Conservation (phyloP, 2,888 invertebrate species). For the Eilema depressum region DNA sequence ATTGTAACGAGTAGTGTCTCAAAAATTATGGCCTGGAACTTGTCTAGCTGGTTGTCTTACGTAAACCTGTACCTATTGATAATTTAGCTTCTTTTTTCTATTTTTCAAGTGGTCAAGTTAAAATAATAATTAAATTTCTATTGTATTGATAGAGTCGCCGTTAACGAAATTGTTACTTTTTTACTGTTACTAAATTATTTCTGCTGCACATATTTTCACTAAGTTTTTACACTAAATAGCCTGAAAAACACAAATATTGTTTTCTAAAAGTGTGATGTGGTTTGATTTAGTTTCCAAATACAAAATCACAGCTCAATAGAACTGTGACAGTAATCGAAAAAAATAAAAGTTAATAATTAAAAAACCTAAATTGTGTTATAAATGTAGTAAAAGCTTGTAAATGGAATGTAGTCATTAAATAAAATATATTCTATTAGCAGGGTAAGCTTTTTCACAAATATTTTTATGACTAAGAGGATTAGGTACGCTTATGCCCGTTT, state of each 20-base stretch:
- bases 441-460: not conserved
- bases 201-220: not conserved
- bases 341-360: not conserved
- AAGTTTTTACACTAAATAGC: constrained; percentile 5
- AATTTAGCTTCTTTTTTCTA: too few species aligned
- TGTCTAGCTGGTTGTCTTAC: not conserved
- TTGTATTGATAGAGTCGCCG: not conserved
- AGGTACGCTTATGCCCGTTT: too few species aligned
- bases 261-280: constrained; percentile 44
- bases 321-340: not conserved
- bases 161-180: not conserved
- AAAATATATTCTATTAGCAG: constrained; percentile 2
- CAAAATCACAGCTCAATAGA: constrained; percentile 8
- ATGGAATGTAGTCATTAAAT: constrained; percentile 13
- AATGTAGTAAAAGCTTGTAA: constrained; percentile 12
- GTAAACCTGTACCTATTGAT: too few species aligned
- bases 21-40: too few species aligned
- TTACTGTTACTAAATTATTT: too few species aligned
- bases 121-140: not conserved
- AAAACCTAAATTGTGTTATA: not conserved
- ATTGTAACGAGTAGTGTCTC: too few species aligned
- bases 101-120: not conserved
- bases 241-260: not conserved
- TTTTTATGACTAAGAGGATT: not conserved
- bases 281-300: constrained; percentile 37